Evolutionary conservation across 2,888 invertebrate genomes (phyloP).

Genomic region (Dolomedes plantarius): DNA sequence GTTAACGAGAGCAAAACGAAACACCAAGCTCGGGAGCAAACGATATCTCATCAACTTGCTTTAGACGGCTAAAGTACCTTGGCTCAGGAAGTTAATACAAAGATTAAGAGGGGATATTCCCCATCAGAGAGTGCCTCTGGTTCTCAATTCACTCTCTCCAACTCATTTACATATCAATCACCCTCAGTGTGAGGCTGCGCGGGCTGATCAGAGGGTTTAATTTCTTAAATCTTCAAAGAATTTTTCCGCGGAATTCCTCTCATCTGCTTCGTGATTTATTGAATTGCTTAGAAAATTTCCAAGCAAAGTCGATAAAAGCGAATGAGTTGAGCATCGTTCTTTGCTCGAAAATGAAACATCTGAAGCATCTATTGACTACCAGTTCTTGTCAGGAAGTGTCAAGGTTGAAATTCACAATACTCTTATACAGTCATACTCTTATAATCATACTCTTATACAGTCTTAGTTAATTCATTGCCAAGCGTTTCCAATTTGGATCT

Average conservation of each 20-base stretch:
- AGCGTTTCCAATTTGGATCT: no score
- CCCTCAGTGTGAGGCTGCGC: not conserved
- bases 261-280: not conserved
- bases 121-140: not conserved
- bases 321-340: not conserved
- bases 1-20: no score
- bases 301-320: not conserved
- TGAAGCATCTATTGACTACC: no score
- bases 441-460: no score
- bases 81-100: conserved; percentile 16
- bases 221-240: conserved; percentile 56
- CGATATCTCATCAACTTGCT: not conserved
- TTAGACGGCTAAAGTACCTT: not conserved
- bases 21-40: not conserved
- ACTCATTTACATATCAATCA: conserved; percentile 61
- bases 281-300: not conserved
- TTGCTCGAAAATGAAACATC: no score
- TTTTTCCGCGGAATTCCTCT: not conserved
- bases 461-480: no score
- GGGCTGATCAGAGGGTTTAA: conserved; percentile 42
- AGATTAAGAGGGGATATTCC: not conserved
- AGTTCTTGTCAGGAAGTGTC: no score
- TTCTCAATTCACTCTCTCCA: conserved; percentile 8
- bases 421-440: no score
- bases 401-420: no score